phyloP scores from a whole-genome alignment of 2,797 vertebrate genomes.

The Glyptemys insculpta region DNA sequence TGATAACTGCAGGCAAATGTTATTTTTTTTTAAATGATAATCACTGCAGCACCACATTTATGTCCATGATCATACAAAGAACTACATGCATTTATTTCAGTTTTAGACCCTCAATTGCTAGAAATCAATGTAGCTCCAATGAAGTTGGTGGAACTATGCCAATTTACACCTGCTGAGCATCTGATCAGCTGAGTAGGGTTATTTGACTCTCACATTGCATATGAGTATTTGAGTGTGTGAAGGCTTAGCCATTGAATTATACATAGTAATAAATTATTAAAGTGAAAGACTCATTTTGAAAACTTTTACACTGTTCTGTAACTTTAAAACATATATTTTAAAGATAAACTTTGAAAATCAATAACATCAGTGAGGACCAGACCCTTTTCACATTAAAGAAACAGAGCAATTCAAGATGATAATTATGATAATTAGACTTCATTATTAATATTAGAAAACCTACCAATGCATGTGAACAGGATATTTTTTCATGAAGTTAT shows the following conservation, averaged over 20 bases:
- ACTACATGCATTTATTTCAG: slow-evolving; percentile 44
- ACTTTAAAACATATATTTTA: background rate
- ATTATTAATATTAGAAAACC: slow-evolving; percentile 68
- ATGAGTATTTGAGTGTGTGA: slow-evolving; percentile 43
- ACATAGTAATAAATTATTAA: background rate
- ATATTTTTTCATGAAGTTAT: slow-evolving; percentile 72
- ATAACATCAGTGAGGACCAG: background rate
- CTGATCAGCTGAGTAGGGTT: background rate
- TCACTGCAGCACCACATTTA: slow-evolving; percentile 9
- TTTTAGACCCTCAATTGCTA: background rate
- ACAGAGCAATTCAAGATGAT: background rate
- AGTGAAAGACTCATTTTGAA: background rate
- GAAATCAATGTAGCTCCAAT: background rate
- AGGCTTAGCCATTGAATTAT: background rate
- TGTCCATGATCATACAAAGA: slow-evolving; percentile 53
- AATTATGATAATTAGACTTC: slow-evolving; percentile 64
- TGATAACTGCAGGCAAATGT: background rate
- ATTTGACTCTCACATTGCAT: background rate
- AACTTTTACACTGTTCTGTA: background rate
- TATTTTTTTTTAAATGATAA: background rate
- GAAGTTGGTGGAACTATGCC: background rate
- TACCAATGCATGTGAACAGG: slow-evolving; percentile 66
- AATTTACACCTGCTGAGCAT: background rate
- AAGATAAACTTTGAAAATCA: background rate
- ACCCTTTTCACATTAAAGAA: background rate